Conservation (phyloP, 2,113 vertebrate genomes). For the Eulemur rufifrons region DNA sequence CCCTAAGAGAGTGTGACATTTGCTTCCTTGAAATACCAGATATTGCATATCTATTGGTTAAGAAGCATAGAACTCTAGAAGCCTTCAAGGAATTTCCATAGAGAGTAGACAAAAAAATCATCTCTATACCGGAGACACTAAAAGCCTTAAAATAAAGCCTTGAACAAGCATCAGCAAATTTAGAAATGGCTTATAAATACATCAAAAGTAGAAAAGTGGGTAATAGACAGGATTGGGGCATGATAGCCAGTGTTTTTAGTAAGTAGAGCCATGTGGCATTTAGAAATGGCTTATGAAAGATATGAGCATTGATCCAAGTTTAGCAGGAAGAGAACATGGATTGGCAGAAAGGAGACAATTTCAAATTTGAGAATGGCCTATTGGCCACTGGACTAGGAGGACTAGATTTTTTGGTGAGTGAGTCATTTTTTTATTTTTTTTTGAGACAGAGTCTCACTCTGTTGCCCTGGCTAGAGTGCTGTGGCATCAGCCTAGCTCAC, state of each 20-base stretch:
- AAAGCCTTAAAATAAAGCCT: not conserved
- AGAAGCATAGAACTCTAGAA: not conserved
- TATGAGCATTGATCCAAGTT: not conserved
- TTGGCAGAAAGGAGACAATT: not conserved
- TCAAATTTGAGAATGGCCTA: not conserved
- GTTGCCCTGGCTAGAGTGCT: too few relatives aligned
- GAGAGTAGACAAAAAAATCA: not conserved
- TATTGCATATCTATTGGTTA: not conserved
- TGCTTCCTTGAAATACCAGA: constrained; percentile 16
- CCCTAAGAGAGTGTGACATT: not conserved
- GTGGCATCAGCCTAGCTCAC: too few relatives aligned
- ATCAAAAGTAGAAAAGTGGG: not conserved
- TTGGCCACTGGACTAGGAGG: not conserved
- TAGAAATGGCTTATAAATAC: constrained; percentile 30
- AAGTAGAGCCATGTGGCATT: not conserved
- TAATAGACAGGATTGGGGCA: not conserved
- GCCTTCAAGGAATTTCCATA: not conserved
- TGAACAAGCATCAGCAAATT: constrained; percentile 23
- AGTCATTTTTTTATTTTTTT: constrained; percentile 13
- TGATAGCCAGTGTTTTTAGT: not conserved
- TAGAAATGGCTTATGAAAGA: constrained; percentile 42
- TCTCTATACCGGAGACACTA: not conserved
- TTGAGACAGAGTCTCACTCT: too few relatives aligned
- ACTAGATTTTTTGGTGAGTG: not conserved
- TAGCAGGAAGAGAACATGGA: not conserved